Base-by-base conservation (phyloP, 2,888 invertebrate genomes). In the Patella pellucida region DNA sequence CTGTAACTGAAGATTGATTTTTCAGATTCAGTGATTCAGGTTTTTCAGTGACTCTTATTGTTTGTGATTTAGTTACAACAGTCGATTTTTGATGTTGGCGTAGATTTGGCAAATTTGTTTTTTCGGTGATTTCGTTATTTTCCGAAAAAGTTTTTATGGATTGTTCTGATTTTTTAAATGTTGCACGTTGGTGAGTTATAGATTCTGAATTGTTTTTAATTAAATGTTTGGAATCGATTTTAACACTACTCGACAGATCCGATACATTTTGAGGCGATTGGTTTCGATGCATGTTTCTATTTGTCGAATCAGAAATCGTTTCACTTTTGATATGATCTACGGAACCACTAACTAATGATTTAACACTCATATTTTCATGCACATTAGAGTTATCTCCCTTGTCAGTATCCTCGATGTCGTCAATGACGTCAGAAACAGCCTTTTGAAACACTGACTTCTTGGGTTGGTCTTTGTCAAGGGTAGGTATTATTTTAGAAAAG, bases 341-440 rank as follows among this genome's bases (percentile, higher is more conserved):
- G 7, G 41, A 9, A 41, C 9, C 41, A 23, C 62, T 62, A 12
- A 23, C 62, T 62, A 12, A 9, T 62, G 19, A 16, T n/a, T 54
- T 62, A 16, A 11, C 23, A 7, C 62, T 23, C 23, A 12, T 68
- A 56, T 73, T 68, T 27, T 67, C 52, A 9, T 77, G 77, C 0
- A 71, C 56, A 31, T 70, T 67, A 0, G 16, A 4, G 11, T 71
- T 72, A 9, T 72, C 76, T 11, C 68, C 71, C 41, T 9, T 56
- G 1, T n/a, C 7, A 11, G 67, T 62, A 16, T 72, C 76, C 2
- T 72, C 72, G 15, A 72, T 69, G 7, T 27, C 56, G 51, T 74
- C 74, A 3, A 78, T 74, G 19, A 77, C 52, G 7, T 54, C 71
- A 14, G 74, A 76, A 2, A 75, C 76, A 27, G 73, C 56, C 67